Conservation (phyloP, 2,888 invertebrate species). For the Macroteleia sp. region DNA sequence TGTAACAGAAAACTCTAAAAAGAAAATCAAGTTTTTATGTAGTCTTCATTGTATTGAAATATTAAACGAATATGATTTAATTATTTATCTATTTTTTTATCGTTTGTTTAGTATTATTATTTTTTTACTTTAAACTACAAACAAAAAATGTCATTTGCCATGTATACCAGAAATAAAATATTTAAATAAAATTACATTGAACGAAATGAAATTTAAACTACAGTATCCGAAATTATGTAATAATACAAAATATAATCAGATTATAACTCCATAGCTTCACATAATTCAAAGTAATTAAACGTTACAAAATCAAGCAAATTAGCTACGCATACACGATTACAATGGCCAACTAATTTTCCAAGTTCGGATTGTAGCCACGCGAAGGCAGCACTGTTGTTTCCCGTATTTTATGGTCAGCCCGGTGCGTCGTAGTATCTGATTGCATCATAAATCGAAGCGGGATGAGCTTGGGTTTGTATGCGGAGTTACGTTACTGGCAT, state of each 20-base stretch:
- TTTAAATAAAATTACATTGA: too few species aligned
- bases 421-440: slow-evolving; percentile 80
- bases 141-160: too few species aligned
- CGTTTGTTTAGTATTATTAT: too few species aligned
- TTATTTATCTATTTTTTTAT: too few species aligned
- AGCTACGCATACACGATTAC: slow-evolving; percentile 35
- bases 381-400: slow-evolving; percentile 78
- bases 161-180: too few species aligned
- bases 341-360: slow-evolving; percentile 49
- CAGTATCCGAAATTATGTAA: too few species aligned
- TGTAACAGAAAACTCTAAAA: too few species aligned
- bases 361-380: slow-evolving; percentile 70
- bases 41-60: too few species aligned
- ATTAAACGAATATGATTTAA: too few species aligned
- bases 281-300: slow-evolving; percentile 43
- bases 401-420: slow-evolving; percentile 80
- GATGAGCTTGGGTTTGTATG: slow-evolving; percentile 53
- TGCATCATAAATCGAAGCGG: slow-evolving; percentile 79
- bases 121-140: too few species aligned
- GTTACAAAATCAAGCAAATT: slow-evolving; percentile 39
- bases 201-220: too few species aligned
- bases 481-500: slow-evolving; percentile 36
- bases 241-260: slow-evolving; percentile 20
- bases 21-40: too few species aligned
- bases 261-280: slow-evolving; percentile 1